Evolutionary conservation across 2,888 invertebrate species (phyloP).

Genomic region (Amphipoea oculea): DNA sequence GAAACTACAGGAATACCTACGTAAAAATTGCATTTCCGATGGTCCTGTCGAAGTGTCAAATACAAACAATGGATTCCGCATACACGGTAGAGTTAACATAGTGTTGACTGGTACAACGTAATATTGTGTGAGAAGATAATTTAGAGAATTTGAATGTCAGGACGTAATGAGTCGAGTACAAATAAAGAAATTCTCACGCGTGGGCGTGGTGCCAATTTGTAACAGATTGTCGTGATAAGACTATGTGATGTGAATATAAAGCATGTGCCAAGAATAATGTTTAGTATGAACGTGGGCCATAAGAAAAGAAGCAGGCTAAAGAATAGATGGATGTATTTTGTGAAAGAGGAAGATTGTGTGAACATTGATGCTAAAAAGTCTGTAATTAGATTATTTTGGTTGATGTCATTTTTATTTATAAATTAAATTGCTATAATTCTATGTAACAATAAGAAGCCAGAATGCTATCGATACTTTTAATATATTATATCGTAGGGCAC

Average conservation of each 20-base stretch:
- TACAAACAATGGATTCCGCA: constrained; percentile 38
- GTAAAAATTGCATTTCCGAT: constrained; percentile 48
- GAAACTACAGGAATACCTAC: constrained; percentile 23
- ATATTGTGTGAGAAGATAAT: background rate
- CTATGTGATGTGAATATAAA: background rate
- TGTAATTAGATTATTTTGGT: background rate
- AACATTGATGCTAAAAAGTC: background rate
- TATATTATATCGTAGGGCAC: background rate
- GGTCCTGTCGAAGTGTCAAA: constrained; percentile 47
- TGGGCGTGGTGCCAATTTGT: background rate
- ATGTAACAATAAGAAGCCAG: background rate
- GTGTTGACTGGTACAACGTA: background rate
- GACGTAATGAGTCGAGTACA: background rate
- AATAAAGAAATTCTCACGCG: background rate
- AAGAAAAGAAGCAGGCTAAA: background rate
- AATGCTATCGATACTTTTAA: constrained; percentile 18
- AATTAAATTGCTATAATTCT: background rate
- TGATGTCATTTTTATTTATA: background rate
- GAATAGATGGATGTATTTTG: background rate
- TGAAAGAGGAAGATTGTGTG: background rate
- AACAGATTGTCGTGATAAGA: background rate
- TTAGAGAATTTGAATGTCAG: background rate
- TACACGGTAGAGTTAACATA: background rate
- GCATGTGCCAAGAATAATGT: background rate
- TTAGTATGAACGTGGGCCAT: background rate